Conservation (phyloP, 2,797 vertebrate genomes). For the Pempheris klunzingeri region DNA sequence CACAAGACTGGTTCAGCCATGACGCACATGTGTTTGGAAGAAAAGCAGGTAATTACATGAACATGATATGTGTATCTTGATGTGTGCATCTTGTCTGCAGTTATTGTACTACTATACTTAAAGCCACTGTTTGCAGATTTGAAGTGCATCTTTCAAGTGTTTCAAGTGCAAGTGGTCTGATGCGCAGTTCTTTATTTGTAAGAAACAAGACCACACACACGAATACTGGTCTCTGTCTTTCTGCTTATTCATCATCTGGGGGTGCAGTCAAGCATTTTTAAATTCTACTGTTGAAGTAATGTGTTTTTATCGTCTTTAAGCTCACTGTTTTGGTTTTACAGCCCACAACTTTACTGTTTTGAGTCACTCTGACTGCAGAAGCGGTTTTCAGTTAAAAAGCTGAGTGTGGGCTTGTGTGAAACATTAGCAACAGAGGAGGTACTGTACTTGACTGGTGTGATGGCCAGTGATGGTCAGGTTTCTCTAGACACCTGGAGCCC, state of each 20-base stretch:
- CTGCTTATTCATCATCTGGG: not conserved
- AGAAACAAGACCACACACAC: not conserved
- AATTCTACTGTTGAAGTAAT: not conserved
- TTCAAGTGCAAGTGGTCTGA: too few relatives aligned
- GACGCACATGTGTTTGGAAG: constrained; percentile 76
- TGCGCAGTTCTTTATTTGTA: not conserved
- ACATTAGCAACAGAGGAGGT: constrained; percentile 50
- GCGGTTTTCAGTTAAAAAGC: not conserved
- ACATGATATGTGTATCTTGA: not conserved
- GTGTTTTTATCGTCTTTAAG: not conserved
- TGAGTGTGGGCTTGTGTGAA: constrained; percentile 27
- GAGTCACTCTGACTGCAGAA: too few relatives aligned
- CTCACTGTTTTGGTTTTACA: constrained; percentile 8
- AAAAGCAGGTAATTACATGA: constrained; percentile 69
- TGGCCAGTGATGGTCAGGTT: constrained; percentile 69
- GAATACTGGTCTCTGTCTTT: not conserved
- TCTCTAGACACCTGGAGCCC: constrained; percentile 74
- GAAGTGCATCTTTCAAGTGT: not conserved
- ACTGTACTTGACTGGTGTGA: constrained; percentile 14
- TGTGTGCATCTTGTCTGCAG: not conserved
- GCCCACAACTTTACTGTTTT: not conserved
- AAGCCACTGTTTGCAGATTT: not conserved
- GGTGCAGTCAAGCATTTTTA: not conserved
- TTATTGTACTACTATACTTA: not conserved
- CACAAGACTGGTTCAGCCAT: constrained; percentile 59